A percentile compares a stretch with the other conserved stretches of the same genome.
Evolutionary conservation across 2,113 vertebrate species (phyloP).

Genomic region (Corythaixoides concolor): DNA sequence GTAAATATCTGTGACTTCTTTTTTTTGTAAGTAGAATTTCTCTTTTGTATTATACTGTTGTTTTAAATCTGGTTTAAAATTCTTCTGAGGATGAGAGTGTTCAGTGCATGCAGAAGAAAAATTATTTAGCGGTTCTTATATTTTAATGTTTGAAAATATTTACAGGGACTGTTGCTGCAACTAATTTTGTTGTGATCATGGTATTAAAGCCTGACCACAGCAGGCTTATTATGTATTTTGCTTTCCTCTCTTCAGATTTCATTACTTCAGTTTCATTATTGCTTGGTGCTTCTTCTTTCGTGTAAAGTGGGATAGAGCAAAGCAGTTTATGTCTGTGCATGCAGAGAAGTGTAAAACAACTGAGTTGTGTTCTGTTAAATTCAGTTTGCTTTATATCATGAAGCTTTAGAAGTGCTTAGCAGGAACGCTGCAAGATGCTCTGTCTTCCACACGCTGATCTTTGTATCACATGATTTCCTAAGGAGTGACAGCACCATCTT

Average conservation of each 20-base stretch:
- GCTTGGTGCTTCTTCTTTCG: not conserved
- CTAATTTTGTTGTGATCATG: not conserved
- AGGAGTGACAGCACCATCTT: not conserved
- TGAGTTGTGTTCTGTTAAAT: not conserved
- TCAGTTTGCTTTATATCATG: not conserved
- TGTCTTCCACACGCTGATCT: not conserved
- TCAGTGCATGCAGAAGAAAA: not conserved
- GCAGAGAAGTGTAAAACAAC: not conserved
- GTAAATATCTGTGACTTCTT: not conserved
- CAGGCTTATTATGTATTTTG: not conserved
- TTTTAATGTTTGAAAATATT: not conserved
- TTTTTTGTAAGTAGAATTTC: not conserved
- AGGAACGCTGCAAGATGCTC: not conserved
- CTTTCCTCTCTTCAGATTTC: not conserved
- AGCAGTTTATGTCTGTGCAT: not conserved
- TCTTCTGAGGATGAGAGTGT: fast-evolving
- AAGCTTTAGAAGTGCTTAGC: not conserved
- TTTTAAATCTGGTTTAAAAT: not conserved
- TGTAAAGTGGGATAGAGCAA: not conserved
- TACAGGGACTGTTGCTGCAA: not conserved
- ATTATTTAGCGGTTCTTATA: not conserved
- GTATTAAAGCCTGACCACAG: not conserved
- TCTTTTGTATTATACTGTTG: not conserved
- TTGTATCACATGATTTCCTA: not conserved
- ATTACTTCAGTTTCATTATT: not conserved